Evolutionary conservation across 2,113 vertebrate species (phyloP).

Genomic region (Zapus hudsonius): DNA sequence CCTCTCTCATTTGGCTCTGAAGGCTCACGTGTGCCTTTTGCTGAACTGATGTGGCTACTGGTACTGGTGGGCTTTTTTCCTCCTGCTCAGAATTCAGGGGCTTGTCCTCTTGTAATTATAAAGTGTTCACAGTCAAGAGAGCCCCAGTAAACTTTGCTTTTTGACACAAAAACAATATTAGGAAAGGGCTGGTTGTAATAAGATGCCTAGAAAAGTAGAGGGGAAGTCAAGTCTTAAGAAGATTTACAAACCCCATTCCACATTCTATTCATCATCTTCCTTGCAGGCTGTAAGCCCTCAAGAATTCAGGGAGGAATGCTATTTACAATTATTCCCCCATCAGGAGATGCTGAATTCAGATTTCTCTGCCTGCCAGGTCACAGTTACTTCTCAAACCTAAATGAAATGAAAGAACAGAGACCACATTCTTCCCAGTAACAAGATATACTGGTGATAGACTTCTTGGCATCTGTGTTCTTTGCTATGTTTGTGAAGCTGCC

Average conservation of each 20-base stretch:
- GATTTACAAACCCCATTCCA: constrained; percentile 43
- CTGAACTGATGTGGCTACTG: constrained; percentile 13
- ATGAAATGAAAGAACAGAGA: constrained; percentile 56
- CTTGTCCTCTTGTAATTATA: constrained; percentile 48
- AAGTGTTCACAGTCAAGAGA: constrained; percentile 57
- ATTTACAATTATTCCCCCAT: not conserved
- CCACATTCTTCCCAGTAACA: constrained; percentile 29
- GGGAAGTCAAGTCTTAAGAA: constrained; percentile 8
- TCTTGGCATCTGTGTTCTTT: not conserved
- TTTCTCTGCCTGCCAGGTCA: constrained; percentile 58
- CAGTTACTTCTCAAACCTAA: constrained; percentile 68
- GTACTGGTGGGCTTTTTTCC: not conserved
- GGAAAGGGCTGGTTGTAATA: constrained; percentile 12
- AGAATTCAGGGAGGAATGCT: constrained; percentile 11
- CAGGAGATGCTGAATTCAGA: constrained; percentile 54
- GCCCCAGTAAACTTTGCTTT: constrained; percentile 58
- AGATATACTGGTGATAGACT: not conserved
- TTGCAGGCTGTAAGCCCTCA: constrained; percentile 37
- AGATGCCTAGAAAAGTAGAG: constrained; percentile 13
- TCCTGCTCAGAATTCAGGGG: constrained; percentile 53
- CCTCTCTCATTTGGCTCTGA: constrained; percentile 73
- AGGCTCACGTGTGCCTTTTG: constrained; percentile 70
- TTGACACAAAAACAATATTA: constrained; percentile 62
- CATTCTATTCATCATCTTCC: constrained; percentile 35
- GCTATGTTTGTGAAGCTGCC: not conserved